A percentile compares a stretch with the other conserved stretches of the same genome.
phyloP scores from a whole-genome alignment of 2,113 vertebrate genomes.

The Anarhynchus alexandrinus region DNA sequence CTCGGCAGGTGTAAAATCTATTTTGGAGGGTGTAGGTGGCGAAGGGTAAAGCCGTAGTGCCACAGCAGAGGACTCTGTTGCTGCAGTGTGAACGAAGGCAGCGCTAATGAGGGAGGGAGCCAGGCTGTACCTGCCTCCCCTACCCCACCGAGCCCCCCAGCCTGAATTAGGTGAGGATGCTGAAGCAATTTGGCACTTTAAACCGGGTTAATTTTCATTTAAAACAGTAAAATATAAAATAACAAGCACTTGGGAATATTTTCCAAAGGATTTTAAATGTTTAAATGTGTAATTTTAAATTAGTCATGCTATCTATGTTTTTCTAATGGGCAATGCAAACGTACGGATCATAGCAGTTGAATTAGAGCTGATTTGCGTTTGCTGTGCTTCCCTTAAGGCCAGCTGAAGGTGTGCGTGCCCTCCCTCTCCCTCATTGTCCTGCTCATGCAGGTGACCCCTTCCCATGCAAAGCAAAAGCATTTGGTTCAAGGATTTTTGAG shows the following conservation, averaged over 20 bases:
- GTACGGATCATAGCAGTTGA: accelerated
- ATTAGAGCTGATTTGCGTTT: not conserved
- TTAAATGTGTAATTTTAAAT: not conserved
- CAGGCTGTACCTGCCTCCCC: not conserved
- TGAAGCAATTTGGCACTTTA: not conserved
- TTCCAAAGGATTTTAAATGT: not conserved
- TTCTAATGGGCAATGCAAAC: not conserved
- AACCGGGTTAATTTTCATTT: not conserved
- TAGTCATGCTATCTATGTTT: not conserved
- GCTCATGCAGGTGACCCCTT: not conserved
- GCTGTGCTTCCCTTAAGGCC: not conserved
- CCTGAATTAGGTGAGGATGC: not conserved
- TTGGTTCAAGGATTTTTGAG: not conserved
- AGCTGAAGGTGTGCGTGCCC: not conserved
- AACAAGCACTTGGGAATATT: not conserved
- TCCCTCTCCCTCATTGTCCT: accelerated
- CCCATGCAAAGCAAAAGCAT: not conserved
- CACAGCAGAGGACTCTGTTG: not conserved
- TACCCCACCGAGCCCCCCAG: not conserved
- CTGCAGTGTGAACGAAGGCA: not conserved
- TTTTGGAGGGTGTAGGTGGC: not conserved
- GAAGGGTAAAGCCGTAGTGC: not conserved
- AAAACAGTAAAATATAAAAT: not conserved
- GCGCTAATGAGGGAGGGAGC: not conserved
- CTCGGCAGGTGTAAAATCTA: not conserved